Evolutionary conservation across 2,113 vertebrate genomes (phyloP).

Genomic region (Vulpes vulpes): DNA sequence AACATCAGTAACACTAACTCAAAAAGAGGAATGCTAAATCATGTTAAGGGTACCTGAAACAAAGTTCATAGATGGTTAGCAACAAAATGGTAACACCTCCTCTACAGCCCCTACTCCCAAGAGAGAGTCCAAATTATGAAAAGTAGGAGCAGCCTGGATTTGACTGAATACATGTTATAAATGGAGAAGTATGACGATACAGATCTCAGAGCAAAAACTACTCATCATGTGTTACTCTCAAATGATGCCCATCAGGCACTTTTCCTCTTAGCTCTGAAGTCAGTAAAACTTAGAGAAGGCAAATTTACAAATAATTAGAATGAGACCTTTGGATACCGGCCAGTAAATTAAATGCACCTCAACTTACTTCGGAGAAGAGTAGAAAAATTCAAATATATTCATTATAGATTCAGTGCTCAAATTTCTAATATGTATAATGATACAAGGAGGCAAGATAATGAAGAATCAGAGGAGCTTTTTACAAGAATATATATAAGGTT

Average conservation of each 20-base stretch:
- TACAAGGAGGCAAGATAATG: neutral
- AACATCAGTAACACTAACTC: conserved; percentile 33
- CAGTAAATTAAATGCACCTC: neutral
- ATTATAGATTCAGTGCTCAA: neutral
- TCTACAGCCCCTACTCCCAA: neutral
- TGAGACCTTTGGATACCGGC: neutral
- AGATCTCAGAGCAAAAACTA: neutral
- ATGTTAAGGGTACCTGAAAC: neutral
- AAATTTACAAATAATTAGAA: neutral
- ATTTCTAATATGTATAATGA: neutral
- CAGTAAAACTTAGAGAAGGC: neutral
- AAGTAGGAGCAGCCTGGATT: neutral
- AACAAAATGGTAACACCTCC: neutral
- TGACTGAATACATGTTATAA: neutral
- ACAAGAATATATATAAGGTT: neutral
- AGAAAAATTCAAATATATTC: neutral
- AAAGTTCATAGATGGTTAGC: neutral
- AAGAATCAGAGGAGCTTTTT: conserved; percentile 52
- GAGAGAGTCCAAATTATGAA: neutral
- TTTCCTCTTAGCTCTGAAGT: neutral
- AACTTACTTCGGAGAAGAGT: neutral
- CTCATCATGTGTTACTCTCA: neutral
- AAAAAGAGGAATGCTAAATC: neutral
- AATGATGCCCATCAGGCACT: neutral
- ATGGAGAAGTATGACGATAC: neutral